These are phyloP conservation scores for Nomada fabriciana DNA, from an alignment of 2,888 invertebrate genomes.

Conservation along the genomic window DNA sequence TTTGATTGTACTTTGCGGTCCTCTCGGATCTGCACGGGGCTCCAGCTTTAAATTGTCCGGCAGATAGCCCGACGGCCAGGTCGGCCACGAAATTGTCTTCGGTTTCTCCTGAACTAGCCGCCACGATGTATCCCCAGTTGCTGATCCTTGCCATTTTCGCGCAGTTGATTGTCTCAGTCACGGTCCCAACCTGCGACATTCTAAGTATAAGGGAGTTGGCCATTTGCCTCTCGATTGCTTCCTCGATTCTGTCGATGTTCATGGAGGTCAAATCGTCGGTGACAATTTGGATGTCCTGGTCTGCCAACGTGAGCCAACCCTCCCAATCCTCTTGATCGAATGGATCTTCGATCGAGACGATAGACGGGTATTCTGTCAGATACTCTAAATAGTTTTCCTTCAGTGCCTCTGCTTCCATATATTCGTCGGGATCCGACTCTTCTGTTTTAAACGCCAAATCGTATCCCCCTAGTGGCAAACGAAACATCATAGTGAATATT, in stretches of 20 bases:
- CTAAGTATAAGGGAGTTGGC: slow-evolving; percentile 78
- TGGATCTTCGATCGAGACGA: slow-evolving; percentile 81
- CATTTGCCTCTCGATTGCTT: slow-evolving; percentile 75
- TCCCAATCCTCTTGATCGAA: slow-evolving; percentile 80
- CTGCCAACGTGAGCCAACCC: slow-evolving; percentile 76
- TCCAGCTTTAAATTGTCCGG: slow-evolving; percentile 79
- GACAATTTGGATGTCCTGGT: slow-evolving; percentile 76
- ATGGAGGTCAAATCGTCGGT: slow-evolving; percentile 78
- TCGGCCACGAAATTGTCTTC: slow-evolving; percentile 81
- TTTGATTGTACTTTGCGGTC: slow-evolving; percentile 80
- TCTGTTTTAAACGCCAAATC: slow-evolving; percentile 79
- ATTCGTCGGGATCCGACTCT: slow-evolving; percentile 79
- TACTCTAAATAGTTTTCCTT: slow-evolving; percentile 76
- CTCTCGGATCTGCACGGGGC: slow-evolving; percentile 79
- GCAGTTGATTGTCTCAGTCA: slow-evolving; percentile 79
- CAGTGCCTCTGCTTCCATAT: slow-evolving; percentile 75
- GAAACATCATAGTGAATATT: background rate
- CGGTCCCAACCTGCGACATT: slow-evolving; percentile 77
- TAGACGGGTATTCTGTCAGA: slow-evolving; percentile 71
- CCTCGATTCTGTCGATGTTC: slow-evolving; percentile 78
- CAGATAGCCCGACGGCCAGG: slow-evolving; percentile 77
- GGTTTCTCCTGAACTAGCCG: slow-evolving; percentile 77
- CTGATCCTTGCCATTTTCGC: slow-evolving; percentile 74
- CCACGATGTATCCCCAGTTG: slow-evolving; percentile 76
- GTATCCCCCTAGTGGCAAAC: slow-evolving; percentile 72